Evolutionary conservation across 2,888 invertebrate species (phyloP).

Genomic region (Trisateles emortualis): DNA sequence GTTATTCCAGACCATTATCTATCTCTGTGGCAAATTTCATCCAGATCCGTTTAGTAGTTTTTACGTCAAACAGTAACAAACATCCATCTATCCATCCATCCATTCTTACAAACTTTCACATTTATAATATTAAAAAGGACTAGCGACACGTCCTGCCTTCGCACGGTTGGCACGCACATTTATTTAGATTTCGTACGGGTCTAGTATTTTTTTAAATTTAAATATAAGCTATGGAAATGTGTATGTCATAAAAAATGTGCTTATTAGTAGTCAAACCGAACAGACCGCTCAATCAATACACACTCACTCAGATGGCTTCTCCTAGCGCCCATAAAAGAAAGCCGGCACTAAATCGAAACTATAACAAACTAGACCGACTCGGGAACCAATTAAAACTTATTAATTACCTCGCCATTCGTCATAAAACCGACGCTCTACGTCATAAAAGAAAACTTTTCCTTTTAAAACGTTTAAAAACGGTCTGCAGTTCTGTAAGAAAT

Average conservation of each 20-base stretch:
- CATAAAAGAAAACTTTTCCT: constrained; percentile 77
- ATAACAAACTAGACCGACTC: constrained; percentile 52
- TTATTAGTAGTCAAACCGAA: neutral
- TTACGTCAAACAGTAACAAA: too few species aligned
- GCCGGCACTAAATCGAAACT: constrained; percentile 39
- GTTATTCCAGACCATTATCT: too few species aligned
- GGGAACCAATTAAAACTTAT: constrained; percentile 79
- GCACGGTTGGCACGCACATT: too few species aligned
- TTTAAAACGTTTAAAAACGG: constrained; percentile 67
- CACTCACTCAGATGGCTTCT: constrained; percentile 2
- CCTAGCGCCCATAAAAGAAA: constrained; percentile 20
- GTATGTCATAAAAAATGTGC: neutral
- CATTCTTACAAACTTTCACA: too few species aligned
- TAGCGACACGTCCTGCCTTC: too few species aligned
- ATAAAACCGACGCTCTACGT: constrained; percentile 65
- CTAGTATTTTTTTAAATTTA: too few species aligned
- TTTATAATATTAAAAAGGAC: too few species aligned
- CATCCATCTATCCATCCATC: too few species aligned
- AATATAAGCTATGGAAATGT: neutral
- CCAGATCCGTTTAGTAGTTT: too few species aligned
- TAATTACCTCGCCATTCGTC: constrained; percentile 72
- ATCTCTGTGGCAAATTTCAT: too few species aligned
- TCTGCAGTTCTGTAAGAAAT: constrained; percentile 49
- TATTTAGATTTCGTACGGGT: too few species aligned
- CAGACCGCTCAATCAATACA: constrained; percentile 9